Evolutionary conservation across 2,113 vertebrate species (phyloP), one percentile per base, ranked within the genome.

Genomic region (Papio anubis): DNA sequence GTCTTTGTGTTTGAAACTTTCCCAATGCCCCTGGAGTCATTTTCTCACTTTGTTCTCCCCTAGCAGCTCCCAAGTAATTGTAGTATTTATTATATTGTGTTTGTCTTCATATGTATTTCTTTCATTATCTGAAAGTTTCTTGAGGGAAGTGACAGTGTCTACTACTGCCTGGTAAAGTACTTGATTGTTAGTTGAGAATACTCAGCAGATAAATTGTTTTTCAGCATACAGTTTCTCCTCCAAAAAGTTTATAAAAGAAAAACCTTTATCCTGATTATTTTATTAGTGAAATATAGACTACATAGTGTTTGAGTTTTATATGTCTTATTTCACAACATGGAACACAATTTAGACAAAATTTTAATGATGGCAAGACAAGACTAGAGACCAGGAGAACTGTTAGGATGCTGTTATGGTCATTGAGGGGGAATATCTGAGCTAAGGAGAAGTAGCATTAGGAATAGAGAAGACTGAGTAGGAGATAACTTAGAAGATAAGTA

Each of bases 1-100:
- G 57, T 92, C 73, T 93, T 88, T 84, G 21, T 79, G 64, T 83
- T 30, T 93, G 85, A 86, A 85, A 86, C 40, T 85, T 95, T 96
- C 35, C 59, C 20, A 89, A 8, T 4, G 66, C 6, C 6, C 10
- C 27, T 82, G 11, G 45, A 93, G 27, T 61, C 79, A 45, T 27
- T 96, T 85, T 27, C 12, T 90, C 55, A 40, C 35, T 94, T 70
- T 73, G 43, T 81, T 13, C 78, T 84, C 50, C 43, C 45, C 23
- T 96, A 25, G 10, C 23, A 50, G 38, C n/a, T 93, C 10, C 9
- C 64, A 93, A 88, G 57, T 88, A 90, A 85, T 85, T 88, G 52
- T 10, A 59, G 18, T 64, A 32, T 79, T 76, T 94, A 92, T 95
- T 20, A 78, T 45, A 27, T 79, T 91, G 23, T 93, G 35, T 96